These are phyloP conservation scores for Latrodectus geometricus DNA, from an alignment of 1,140 invertebrate genomes.

Conservation along the genomic window DNA sequence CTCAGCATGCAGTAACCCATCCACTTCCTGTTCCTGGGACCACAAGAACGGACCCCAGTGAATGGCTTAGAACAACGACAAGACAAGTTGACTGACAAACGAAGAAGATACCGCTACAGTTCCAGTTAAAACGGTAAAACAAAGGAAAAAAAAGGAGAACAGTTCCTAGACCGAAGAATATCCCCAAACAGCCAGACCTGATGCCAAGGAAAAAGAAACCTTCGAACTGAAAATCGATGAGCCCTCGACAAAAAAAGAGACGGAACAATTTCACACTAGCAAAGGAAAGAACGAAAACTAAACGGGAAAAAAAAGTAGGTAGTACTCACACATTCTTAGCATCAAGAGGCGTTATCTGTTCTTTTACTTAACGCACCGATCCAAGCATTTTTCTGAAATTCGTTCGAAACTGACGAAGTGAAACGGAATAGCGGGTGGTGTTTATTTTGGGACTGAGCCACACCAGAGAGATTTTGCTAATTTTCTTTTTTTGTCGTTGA, in stretches of 20 bases:
- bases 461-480: neutral
- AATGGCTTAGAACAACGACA: too few relatives aligned
- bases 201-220: too few relatives aligned
- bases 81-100: too few relatives aligned
- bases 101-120: neutral
- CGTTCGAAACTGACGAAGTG: neutral
- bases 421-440: neutral
- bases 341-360: neutral
- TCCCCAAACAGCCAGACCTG: too few relatives aligned
- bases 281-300: neutral
- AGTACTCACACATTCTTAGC: neutral
- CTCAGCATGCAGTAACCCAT: constrained; percentile 50
- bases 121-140: neutral
- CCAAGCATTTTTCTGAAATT: neutral
- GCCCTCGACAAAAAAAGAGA: too few relatives aligned
- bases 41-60: neutral
- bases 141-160: too few relatives aligned
- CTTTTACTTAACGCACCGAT: neutral
- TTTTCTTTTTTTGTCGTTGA: neutral
- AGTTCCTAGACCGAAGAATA: too few relatives aligned
- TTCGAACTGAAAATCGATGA: too few relatives aligned
- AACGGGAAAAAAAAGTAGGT: neutral
- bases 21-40: constrained; percentile 17
- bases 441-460: neutral
- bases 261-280: neutral